Evolutionary conservation across 2,888 invertebrate genomes (phyloP).

Genomic region (Mythimna lalbum): DNA sequence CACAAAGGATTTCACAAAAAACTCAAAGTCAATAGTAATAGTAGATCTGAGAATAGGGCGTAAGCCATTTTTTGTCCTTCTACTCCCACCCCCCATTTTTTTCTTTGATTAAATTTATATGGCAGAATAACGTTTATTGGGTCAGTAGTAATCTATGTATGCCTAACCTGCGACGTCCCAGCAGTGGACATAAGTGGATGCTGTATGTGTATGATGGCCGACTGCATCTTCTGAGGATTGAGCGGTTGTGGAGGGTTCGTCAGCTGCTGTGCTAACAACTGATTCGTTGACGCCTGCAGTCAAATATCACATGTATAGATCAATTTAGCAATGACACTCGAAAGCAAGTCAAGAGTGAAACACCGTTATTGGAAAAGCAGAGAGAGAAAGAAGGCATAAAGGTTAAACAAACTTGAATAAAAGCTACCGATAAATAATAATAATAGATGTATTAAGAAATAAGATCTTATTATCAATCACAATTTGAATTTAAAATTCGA

Average conservation of each 20-base stretch:
- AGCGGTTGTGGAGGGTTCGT: slow-evolving; percentile 89
- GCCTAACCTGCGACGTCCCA: slow-evolving; percentile 82
- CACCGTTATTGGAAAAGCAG: slow-evolving; percentile 9
- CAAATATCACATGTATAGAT: slow-evolving; percentile 25
- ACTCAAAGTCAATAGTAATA: too few species aligned
- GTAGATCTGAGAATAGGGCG: too few species aligned
- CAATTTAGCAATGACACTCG: slow-evolving; percentile 13
- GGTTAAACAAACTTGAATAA: not conserved
- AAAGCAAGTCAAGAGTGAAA: slow-evolving; percentile 1
- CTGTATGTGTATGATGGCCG: slow-evolving; percentile 89
- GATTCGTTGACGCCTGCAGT: slow-evolving; percentile 86
- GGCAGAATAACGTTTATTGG: too few species aligned
- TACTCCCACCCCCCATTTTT: too few species aligned
- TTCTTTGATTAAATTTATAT: too few species aligned
- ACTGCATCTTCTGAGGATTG: slow-evolving; percentile 89
- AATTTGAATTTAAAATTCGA: too few species aligned
- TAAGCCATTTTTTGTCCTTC: too few species aligned
- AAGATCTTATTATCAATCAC: too few species aligned
- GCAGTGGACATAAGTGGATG: slow-evolving; percentile 87
- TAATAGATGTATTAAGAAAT: not conserved
- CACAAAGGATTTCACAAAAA: too few species aligned
- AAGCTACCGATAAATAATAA: not conserved
- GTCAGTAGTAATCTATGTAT: not conserved
- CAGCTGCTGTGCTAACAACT: slow-evolving; percentile 87
- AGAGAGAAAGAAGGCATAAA: not conserved